Percentiles rank a stretch among this genome's conserved stretches.
phyloP scores from a whole-genome alignment of 2,888 invertebrate genomes.

The Idaea biselata region DNA sequence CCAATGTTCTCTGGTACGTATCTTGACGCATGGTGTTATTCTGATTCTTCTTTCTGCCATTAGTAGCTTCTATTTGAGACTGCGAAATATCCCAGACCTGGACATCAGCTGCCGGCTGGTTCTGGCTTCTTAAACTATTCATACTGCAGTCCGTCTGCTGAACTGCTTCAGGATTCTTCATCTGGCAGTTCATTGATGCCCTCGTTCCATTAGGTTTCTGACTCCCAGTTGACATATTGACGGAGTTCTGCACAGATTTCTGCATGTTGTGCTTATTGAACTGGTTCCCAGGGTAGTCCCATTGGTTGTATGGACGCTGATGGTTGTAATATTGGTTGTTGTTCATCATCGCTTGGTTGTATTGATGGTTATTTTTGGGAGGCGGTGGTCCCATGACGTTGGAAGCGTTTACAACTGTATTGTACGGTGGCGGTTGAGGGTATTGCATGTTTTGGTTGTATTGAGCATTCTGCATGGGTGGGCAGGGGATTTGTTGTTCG shows the following conservation, averaged over 20 bases:
- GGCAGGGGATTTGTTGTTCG: conserved; percentile 52
- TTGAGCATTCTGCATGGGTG: conserved; percentile 52
- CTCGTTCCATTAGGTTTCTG: conserved; percentile 61
- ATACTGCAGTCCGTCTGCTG: conserved; percentile 78
- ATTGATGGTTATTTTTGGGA: conserved; percentile 73
- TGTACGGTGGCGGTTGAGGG: conserved; percentile 67
- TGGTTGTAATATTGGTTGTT: conserved; percentile 74
- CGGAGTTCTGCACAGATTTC: conserved; percentile 65
- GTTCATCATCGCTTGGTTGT: conserved; percentile 74
- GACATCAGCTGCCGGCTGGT: conserved; percentile 77
- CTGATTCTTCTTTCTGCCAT: conserved; percentile 67
- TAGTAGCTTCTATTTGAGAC: conserved; percentile 77
- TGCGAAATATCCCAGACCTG: conserved; percentile 86
- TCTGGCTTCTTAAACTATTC: conserved; percentile 75
- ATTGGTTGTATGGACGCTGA: conserved; percentile 70
- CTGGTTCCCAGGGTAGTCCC: conserved; percentile 69
- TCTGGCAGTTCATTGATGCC: conserved; percentile 50
- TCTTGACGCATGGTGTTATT: conserved; percentile 87
- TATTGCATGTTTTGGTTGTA: conserved; percentile 67
- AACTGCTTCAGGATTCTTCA: conserved; percentile 38
- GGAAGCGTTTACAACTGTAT: conserved; percentile 63
- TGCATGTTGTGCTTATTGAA: conserved; percentile 71
- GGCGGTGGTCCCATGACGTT: conserved; percentile 75
- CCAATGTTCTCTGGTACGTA: conserved; percentile 92
- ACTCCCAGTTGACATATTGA: conserved; percentile 73